Evolutionary conservation across 2,888 invertebrate species (phyloP).

Genomic region (Horisme vitalbata): DNA sequence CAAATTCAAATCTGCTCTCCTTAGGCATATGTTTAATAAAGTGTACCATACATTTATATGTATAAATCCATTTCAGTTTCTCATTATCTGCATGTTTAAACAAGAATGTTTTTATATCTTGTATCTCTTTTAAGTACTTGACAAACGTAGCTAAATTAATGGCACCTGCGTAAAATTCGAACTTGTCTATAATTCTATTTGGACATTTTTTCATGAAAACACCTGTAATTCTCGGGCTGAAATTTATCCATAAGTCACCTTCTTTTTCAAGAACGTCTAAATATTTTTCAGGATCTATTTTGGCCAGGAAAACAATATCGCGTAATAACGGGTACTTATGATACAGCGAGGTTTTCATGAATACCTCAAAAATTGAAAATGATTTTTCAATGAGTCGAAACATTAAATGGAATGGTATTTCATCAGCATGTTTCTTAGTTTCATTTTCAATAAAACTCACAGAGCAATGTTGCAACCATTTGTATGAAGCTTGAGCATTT

Average conservation of each 20-base stretch:
- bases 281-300: conserved; percentile 42
- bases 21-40: conserved; percentile 52
- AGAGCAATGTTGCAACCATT: conserved; percentile 65
- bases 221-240: conserved; percentile 47
- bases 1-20: conserved; percentile 52
- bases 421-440: conserved; percentile 35
- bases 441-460: conserved; percentile 49
- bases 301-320: conserved; percentile 37
- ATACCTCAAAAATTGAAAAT: conserved; percentile 42
- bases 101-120: conserved; percentile 50
- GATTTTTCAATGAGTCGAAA: conserved; percentile 55
- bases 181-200: conserved; percentile 49
- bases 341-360: conserved; percentile 9
- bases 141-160: conserved; percentile 50
- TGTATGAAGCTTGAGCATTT: conserved; percentile 41
- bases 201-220: conserved; percentile 51
- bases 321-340: conserved; percentile 7
- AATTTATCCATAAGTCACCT: conserved; percentile 26
- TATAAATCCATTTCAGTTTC: conserved; percentile 37
- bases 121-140: conserved; percentile 46
- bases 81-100: conserved; percentile 38
- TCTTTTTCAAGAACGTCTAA: conserved; percentile 46
- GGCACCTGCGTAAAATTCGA: conserved; percentile 32
- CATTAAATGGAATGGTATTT: conserved; percentile 37
- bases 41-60: conserved; percentile 44